A percentile compares a stretch with the other conserved stretches of the same genome.
Evolutionary conservation across 2,797 vertebrate genomes (phyloP).

Genomic region (Melanotaenia nigrans): DNA sequence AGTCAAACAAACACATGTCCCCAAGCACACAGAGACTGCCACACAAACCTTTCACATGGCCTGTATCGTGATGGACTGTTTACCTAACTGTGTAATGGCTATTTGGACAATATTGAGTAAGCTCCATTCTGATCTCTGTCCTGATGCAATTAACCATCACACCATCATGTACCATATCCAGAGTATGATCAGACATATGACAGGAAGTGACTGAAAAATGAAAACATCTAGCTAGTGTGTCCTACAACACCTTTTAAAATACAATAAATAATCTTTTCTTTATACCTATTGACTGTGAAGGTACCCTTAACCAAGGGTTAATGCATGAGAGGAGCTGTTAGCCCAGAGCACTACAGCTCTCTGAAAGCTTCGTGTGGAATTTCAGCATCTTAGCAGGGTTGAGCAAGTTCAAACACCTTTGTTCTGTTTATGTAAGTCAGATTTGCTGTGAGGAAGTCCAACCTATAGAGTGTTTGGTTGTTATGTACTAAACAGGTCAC

Average conservation of each 20-base stretch:
- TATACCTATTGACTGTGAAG: slow-evolving; percentile 11
- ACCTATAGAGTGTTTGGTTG: slow-evolving; percentile 64
- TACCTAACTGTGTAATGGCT: slow-evolving; percentile 64
- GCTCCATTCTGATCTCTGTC: slow-evolving; percentile 33
- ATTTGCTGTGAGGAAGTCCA: slow-evolving; percentile 61
- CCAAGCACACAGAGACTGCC: background rate
- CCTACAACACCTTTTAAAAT: slow-evolving; percentile 15
- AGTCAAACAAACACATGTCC: slow-evolving; percentile 13
- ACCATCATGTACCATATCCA: slow-evolving; percentile 44
- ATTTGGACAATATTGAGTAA: slow-evolving; percentile 68
- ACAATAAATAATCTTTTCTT: slow-evolving; percentile 8
- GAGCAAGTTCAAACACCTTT: slow-evolving; percentile 36
- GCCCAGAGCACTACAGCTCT: background rate
- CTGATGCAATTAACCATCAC: slow-evolving; percentile 67
- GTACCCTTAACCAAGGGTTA: slow-evolving; percentile 16
- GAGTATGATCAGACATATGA: slow-evolving; percentile 15
- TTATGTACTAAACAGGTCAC: slow-evolving; percentile 73
- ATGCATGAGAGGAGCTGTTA: slow-evolving; percentile 14
- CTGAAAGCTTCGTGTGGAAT: slow-evolving; percentile 8
- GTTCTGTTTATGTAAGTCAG: slow-evolving; percentile 65
- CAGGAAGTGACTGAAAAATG: slow-evolving; percentile 23
- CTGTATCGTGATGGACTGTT: slow-evolving; percentile 40
- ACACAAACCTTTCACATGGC: slow-evolving; percentile 26
- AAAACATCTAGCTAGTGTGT: slow-evolving; percentile 20
- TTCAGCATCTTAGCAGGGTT: slow-evolving; percentile 19